These are phyloP conservation scores for Hyperopisus bebe DNA, from an alignment of 2,113 vertebrate species.

Conservation along the genomic window DNA sequence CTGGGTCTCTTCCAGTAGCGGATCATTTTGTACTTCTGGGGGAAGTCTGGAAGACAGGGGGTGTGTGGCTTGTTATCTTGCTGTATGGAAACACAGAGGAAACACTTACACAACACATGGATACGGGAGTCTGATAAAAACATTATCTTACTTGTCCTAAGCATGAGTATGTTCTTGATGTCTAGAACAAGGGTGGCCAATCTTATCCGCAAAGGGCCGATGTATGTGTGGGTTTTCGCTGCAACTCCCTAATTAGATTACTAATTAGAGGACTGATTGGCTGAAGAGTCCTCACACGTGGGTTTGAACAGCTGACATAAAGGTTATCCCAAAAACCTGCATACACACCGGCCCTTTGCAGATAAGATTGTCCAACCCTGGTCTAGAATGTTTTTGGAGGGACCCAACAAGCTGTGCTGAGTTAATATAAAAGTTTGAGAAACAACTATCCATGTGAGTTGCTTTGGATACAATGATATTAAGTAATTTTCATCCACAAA, in stretches of 20 bases:
- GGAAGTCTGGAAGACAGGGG: conserved; percentile 31
- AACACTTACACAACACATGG: background rate
- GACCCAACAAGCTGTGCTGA: background rate
- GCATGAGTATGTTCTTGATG: background rate
- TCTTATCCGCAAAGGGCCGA: no score
- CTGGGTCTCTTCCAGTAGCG: conserved; percentile 63
- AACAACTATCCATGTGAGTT: background rate
- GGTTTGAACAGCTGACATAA: no score
- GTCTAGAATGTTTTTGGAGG: background rate
- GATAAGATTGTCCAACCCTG: no score
- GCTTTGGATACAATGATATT: background rate
- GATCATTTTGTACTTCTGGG: conserved; percentile 37
- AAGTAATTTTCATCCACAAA: background rate
- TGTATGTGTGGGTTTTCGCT: no score
- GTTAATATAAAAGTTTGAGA: background rate
- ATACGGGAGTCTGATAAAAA: background rate
- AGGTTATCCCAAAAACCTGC: no score
- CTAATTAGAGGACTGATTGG: no score
- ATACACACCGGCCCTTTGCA: no score
- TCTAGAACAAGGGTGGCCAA: background rate
- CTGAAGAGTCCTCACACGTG: no score
- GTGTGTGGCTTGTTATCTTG: background rate
- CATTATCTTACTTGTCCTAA: background rate
- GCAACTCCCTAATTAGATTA: no score
- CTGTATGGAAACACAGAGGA: background rate